phyloP scores from a whole-genome alignment of 1,140 invertebrate species.

The Listronotus bonariensis region DNA sequence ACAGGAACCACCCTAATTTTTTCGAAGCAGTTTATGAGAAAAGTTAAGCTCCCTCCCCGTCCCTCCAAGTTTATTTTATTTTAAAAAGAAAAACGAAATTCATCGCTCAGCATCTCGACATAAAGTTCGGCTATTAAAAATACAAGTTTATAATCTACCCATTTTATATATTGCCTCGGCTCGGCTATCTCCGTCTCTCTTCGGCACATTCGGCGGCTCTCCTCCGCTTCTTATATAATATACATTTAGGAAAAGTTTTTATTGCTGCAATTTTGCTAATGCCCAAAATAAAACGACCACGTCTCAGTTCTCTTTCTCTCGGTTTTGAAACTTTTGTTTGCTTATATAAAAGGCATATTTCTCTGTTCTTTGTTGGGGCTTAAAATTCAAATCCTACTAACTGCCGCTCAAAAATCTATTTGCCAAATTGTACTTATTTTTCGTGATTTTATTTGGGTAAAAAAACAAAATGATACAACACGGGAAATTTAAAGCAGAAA shows the following conservation, averaged over 20 bases:
- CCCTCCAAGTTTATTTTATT: constrained; percentile 5
- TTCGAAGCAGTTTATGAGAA: too few relatives aligned
- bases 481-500: too few relatives aligned
- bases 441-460: neutral
- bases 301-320: neutral
- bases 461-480: too few relatives aligned
- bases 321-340: constrained; percentile 22
- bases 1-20: too few relatives aligned
- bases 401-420: neutral
- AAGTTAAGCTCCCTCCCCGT: constrained; percentile 1
- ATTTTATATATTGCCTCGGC: constrained; percentile 48
- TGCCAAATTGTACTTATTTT: neutral
- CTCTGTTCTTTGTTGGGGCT: constrained; percentile 4
- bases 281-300: constrained; percentile 25
- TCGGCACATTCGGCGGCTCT: constrained; percentile 5
- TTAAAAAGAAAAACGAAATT: constrained; percentile 44
- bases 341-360: constrained; percentile 18
- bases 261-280: constrained; percentile 48
- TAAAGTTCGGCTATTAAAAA: constrained; percentile 53
- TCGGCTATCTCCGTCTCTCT: constrained; percentile 12
- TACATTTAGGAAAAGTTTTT: constrained; percentile 46
- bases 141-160: constrained; percentile 53
- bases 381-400: constrained; percentile 8
- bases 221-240: constrained; percentile 18
- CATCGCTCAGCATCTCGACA: constrained; percentile 51